These are phyloP conservation scores for Chlorocebus sabaeus DNA, from an alignment of 2,113 vertebrate species.

Conservation along the genomic window DNA sequence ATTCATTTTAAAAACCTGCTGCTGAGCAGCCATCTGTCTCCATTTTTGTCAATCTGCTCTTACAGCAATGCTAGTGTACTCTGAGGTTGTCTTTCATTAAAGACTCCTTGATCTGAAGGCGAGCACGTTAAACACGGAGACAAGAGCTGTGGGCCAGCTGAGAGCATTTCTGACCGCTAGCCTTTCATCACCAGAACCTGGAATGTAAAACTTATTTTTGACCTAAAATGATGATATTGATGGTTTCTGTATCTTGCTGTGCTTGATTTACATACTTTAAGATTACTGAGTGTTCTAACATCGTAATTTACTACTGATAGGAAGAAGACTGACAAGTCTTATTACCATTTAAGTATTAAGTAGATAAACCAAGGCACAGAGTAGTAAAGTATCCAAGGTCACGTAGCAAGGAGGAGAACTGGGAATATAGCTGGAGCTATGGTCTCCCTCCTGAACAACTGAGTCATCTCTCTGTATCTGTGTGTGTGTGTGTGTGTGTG, in stretches of 20 bases:
- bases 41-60: constrained; percentile 66
- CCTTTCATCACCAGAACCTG: constrained; percentile 25
- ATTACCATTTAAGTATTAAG: not conserved
- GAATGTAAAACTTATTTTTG: constrained; percentile 53
- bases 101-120: constrained; percentile 56
- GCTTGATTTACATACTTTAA: constrained; percentile 58
- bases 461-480: not conserved
- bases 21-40: constrained; percentile 78
- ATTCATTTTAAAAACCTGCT: constrained; percentile 73
- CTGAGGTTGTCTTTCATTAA: constrained; percentile 31
- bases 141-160: constrained; percentile 40
- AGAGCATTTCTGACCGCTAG: not conserved
- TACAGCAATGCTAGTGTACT: not conserved
- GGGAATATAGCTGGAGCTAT: not conserved
- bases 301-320: constrained; percentile 43
- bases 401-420: not conserved
- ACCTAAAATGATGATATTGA: constrained; percentile 57
- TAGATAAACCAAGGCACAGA: constrained; percentile 57
- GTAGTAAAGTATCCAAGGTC: not conserved
- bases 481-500: too few relatives aligned
- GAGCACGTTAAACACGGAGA: constrained; percentile 5
- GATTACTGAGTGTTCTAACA: constrained; percentile 30
- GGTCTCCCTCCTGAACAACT: not conserved
- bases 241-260: constrained; percentile 45
- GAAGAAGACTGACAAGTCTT: not conserved